Evolutionary conservation across 2,888 invertebrate genomes (phyloP), one percentile per base, ranked within the genome.

Genomic region (Cephus spinipes): DNA sequence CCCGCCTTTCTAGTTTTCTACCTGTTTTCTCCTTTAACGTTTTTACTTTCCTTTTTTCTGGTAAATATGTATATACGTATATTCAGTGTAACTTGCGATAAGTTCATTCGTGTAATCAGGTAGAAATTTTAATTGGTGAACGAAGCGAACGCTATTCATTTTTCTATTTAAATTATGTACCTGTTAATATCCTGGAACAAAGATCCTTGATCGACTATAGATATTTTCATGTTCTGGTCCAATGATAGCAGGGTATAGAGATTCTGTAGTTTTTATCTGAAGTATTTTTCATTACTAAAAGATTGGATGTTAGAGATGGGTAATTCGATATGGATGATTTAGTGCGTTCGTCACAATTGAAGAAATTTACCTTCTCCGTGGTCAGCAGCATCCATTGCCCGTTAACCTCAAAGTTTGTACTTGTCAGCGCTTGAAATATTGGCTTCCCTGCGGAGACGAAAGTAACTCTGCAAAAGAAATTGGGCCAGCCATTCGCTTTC

Each of bases 321-420:
- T 40, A 40, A 87, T 84, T 89, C 89, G 89, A 89, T 89, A 87
- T 89, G 88, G 85, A 89, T 88, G 90, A 90, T 89, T 89, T 89
- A 89, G 85, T 86, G 87, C 86, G 89, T 88, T 89, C 86, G 89
- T 87, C 89, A 90, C 90, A 90, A 90, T 90, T 89, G 89, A 88
- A 89, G 89, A 89, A 90, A 90, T 90, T 90, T 90, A 90, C 90
- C 90, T 90, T 87, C 84, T 83, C 86, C 86, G 88, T 79, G 83
- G 83, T 90, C 90, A 90, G 89, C 89, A 85, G 87, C 85, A 85
- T 86, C 87, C 87, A 86, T 87, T 87, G 88, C 88, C 88, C 89
- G 86, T 86, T 86, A 89, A 88, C 90, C 88, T 89, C 90, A 90
- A 89, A 90, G 89, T 90, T 87, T 87, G 87, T 87, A 23, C 87